Conservation (phyloP, 2,113 vertebrate genomes). For the Macaca mulatta region DNA sequence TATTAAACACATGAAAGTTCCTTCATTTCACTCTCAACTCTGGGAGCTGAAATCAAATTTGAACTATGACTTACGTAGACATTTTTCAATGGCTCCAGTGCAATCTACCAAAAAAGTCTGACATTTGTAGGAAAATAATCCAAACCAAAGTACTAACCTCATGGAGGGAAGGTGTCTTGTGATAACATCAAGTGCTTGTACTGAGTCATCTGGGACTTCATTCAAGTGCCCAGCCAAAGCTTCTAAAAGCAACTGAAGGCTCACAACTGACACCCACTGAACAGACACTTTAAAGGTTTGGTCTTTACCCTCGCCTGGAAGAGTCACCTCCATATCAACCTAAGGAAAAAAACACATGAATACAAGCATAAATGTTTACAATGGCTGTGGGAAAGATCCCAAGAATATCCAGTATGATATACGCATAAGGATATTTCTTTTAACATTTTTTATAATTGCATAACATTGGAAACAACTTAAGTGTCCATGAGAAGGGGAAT, state of each 20-base stretch:
- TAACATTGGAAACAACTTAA: conserved; percentile 37
- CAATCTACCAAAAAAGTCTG: neutral
- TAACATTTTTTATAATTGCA: neutral
- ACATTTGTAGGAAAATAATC: neutral
- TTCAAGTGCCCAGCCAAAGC: conserved; percentile 96
- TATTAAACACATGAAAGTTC: conserved; percentile 28
- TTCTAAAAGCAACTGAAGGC: conserved; percentile 97
- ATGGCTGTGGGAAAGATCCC: neutral
- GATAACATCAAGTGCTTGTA: conserved; percentile 98
- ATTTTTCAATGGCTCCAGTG: neutral
- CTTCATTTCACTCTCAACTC: conserved; percentile 63
- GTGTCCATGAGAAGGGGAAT: neutral
- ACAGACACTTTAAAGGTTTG: conserved; percentile 99
- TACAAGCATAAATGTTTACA: neutral
- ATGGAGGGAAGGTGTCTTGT: conserved; percentile 98
- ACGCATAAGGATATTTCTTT: neutral
- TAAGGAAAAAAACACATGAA: conserved; percentile 66
- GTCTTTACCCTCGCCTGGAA: conserved; percentile 98
- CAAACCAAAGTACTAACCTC: conserved; percentile 86
- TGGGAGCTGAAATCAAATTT: neutral
- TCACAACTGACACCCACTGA: conserved; percentile 99
- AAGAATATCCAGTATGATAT: neutral
- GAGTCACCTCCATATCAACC: conserved; percentile 99
- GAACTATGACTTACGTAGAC: neutral
- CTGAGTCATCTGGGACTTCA: conserved; percentile 98